A percentile compares a stretch with the other conserved stretches of the same genome.
These are phyloP conservation scores for Lycaena phlaeas DNA, from an alignment of 2,888 invertebrate species.

Conservation along the genomic window DNA sequence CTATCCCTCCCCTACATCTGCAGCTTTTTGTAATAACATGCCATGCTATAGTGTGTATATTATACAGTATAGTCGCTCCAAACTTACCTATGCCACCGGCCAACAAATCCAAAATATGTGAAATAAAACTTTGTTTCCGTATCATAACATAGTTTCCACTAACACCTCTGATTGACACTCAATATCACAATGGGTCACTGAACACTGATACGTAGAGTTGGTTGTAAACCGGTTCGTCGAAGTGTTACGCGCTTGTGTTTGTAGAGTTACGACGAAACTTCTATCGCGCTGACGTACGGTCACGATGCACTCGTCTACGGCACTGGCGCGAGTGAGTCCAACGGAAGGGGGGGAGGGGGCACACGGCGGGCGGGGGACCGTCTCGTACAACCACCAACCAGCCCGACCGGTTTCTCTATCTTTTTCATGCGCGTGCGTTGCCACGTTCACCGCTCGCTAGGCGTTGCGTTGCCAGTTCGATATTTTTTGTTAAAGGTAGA, in stretches of 20 bases:
- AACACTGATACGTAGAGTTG: conserved; percentile 43
- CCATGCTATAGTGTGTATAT: conserved; percentile 30
- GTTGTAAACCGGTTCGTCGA: conserved; percentile 57
- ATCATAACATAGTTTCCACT: conserved; percentile 26
- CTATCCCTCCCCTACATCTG: conserved; percentile 46
- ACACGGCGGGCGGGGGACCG: conserved; percentile 30
- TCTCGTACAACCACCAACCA: conserved; percentile 44
- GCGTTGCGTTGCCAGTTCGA: conserved; percentile 56
- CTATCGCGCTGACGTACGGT: conserved; percentile 31
- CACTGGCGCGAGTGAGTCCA: conserved; percentile 49
- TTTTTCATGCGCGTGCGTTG: conserved; percentile 61
- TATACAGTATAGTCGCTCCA: conserved; percentile 20
- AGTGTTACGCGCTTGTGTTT: conserved; percentile 45
- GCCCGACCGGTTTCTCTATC: conserved; percentile 53
- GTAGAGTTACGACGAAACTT: conserved; percentile 26
- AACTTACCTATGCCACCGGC: conserved; percentile 41
- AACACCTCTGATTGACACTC: conserved; percentile 27
- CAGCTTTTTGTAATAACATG: conserved; percentile 38
- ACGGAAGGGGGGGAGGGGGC: too few species aligned
- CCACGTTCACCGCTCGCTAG: conserved; percentile 46
- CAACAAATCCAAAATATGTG: conserved; percentile 42
- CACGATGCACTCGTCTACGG: conserved; percentile 45
- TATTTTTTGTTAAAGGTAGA: conserved; percentile 63
- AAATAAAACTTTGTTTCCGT: conserved; percentile 32
- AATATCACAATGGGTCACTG: conserved; percentile 35